Evolutionary conservation across 2,888 invertebrate genomes (phyloP).

Genomic region (Actias luna): DNA sequence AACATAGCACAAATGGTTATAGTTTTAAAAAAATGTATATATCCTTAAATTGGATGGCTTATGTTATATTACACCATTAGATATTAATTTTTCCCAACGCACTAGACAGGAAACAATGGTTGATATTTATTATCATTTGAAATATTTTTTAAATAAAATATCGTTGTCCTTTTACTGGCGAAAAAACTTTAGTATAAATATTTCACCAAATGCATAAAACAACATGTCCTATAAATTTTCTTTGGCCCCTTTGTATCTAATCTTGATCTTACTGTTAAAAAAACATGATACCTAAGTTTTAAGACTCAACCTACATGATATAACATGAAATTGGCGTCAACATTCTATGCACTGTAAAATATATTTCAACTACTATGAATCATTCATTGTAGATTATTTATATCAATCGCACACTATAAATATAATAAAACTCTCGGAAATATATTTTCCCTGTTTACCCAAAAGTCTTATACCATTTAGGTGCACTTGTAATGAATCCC

Average conservation of each 20-base stretch:
- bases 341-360: neutral
- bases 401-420: neutral
- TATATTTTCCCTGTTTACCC: neutral
- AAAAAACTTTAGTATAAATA: neutral
- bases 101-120: constrained; percentile 12
- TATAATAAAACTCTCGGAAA: neutral
- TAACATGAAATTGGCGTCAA: neutral
- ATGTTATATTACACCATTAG: neutral
- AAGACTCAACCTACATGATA: neutral
- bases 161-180: neutral
- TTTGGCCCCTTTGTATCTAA: neutral
- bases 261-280: neutral
- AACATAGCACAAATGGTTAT: too few relatives aligned
- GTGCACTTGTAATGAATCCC: neutral
- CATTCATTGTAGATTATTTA: neutral
- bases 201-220: neutral
- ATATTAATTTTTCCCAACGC: constrained; percentile 5
- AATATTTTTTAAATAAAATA: neutral
- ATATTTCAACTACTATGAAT: neutral
- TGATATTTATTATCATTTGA: neutral
- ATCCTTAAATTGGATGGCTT: neutral
- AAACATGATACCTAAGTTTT: neutral
- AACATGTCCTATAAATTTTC: neutral
- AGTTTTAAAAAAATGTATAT: neutral
- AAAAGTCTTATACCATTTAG: neutral